These are phyloP conservation scores for Brevimyrus niger DNA, from an alignment of 2,113 vertebrate species.

Conservation along the genomic window DNA sequence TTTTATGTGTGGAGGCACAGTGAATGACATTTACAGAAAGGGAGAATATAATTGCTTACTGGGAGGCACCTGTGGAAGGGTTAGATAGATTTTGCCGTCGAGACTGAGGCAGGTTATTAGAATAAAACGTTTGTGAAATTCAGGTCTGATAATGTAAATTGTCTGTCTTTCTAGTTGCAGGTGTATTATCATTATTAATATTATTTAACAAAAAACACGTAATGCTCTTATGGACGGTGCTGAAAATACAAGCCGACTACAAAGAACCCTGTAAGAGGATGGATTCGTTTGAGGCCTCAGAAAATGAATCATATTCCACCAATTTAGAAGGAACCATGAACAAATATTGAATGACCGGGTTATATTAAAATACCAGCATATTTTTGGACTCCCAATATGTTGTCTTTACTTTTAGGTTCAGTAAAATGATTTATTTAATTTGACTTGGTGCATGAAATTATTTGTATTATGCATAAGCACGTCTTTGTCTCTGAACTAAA, in stretches of 20 bases:
- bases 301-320: not conserved
- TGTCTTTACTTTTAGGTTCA: not conserved
- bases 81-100: not conserved
- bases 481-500: not conserved
- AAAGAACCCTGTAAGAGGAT: not conserved
- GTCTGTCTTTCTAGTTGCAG: not conserved
- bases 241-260: not conserved
- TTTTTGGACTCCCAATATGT: not conserved
- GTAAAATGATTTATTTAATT: not conserved
- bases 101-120: not conserved
- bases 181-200: not conserved
- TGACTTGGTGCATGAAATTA: not conserved
- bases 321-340: not conserved
- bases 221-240: not conserved
- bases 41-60: not conserved
- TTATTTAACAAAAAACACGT: not conserved
- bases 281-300: not conserved
- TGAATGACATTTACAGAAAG: not conserved
- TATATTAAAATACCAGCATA: not conserved
- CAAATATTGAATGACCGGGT: not conserved
- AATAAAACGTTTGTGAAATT: not conserved
- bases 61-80: not conserved
- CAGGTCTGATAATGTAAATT: not conserved
- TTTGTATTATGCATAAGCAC: not conserved
- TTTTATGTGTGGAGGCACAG: not conserved